Conservation (phyloP, 1,140 invertebrate species). For the Tetragnatha versicolor region DNA sequence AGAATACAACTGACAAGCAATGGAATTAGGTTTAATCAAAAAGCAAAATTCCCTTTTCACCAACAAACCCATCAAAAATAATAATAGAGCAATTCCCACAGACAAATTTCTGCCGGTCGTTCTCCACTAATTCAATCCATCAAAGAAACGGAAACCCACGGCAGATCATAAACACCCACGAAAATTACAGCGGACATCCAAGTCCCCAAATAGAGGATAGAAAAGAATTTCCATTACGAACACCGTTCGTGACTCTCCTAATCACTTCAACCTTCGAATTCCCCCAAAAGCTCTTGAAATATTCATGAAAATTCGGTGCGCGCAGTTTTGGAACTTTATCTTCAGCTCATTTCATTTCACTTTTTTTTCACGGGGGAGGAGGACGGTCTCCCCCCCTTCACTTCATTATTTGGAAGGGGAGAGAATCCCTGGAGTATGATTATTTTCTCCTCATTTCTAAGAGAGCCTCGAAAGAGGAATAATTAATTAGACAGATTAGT, state of each 20-base stretch:
- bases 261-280: constrained; percentile 17
- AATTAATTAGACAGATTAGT: constrained; percentile 29
- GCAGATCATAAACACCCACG: too few relatives aligned
- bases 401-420: not conserved
- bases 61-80: too few relatives aligned
- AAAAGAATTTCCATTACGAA: constrained; percentile 3
- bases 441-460: constrained; percentile 9
- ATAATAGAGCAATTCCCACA: too few relatives aligned
- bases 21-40: too few relatives aligned
- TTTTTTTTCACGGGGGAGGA: not conserved
- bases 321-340: constrained; percentile 13
- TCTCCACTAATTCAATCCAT: too few relatives aligned
- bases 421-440: constrained; percentile 1
- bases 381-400: not conserved
- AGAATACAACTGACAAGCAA: too few relatives aligned
- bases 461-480: constrained; percentile 11
- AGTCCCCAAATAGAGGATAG: not conserved
- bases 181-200: too few relatives aligned
- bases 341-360: not conserved
- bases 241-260: constrained; percentile 23
- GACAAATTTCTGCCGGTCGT: too few relatives aligned
- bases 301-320: constrained; percentile 25
- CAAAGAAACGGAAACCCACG: too few relatives aligned
- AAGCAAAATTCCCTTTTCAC: too few relatives aligned
- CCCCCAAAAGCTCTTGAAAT: constrained; percentile 22